phyloP scores from a whole-genome alignment of 2,888 invertebrate species.

The Villa cingulata region DNA sequence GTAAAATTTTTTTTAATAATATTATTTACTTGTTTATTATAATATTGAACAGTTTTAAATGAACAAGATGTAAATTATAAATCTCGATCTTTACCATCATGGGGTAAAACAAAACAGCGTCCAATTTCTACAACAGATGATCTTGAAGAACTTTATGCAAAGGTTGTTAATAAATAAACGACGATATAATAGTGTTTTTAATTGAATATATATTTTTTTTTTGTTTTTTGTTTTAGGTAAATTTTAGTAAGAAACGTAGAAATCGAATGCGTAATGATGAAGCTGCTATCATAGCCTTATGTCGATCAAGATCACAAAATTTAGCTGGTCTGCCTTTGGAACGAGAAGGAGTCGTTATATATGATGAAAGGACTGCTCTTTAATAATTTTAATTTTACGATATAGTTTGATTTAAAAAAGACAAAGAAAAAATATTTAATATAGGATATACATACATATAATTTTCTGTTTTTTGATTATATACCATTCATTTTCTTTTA shows the following conservation, averaged over 20 bases:
- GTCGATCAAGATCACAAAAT: conserved; percentile 55
- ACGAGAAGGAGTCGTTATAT: conserved; percentile 61
- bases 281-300: conserved; percentile 64
- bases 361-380: conserved; percentile 66
- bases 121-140: conserved; percentile 56
- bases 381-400: no score
- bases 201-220: not conserved
- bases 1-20: no score
- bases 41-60: conserved; percentile 42
- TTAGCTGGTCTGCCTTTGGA: conserved; percentile 34
- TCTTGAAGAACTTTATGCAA: conserved; percentile 53
- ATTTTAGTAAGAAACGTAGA: conserved; percentile 63
- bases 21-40: no score
- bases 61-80: conserved; percentile 40
- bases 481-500: no score
- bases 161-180: no score
- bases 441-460: no score
- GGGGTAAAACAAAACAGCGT: conserved; percentile 49
- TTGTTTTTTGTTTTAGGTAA: conserved; percentile 41
- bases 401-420: no score
- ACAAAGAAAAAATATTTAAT: no score
- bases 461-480: no score
- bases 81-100: conserved; percentile 58
- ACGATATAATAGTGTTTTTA: not conserved
- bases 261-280: conserved; percentile 70